A percentile compares a stretch with the other conserved stretches of the same genome.
Conservation (phyloP, 2,113 vertebrate genomes). For the Phodopus roborovskii region DNA sequence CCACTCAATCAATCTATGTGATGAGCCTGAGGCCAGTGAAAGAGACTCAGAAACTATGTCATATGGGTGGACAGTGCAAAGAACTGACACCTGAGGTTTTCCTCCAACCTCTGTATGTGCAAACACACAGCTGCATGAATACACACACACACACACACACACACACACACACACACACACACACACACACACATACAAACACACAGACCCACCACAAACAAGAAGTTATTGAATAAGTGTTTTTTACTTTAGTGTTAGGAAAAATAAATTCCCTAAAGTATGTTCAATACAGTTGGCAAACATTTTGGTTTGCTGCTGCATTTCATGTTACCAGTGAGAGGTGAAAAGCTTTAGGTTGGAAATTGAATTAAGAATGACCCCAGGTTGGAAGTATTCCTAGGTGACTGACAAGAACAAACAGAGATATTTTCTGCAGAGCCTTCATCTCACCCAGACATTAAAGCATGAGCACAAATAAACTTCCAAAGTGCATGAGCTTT, state of each 20-base stretch:
- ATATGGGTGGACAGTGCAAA: neutral
- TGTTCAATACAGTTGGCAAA: neutral
- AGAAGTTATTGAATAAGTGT: neutral
- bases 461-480: neutral
- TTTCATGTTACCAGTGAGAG: neutral
- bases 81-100: neutral
- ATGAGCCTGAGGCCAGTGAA: neutral
- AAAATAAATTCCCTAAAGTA: neutral
- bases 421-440: neutral
- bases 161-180: neutral
- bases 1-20: neutral
- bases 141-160: neutral
- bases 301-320: neutral
- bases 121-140: neutral
- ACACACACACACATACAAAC: neutral
- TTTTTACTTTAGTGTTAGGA: neutral
- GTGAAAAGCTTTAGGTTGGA: neutral
- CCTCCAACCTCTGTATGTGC: neutral
- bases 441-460: neutral
- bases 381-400: neutral
- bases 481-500: neutral
- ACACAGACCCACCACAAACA: neutral
- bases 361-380: neutral
- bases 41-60: neutral
- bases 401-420: conserved; percentile 23